phyloP scores from a whole-genome alignment of 2,888 invertebrate species.

The Hirtodrosophila confusa region DNA sequence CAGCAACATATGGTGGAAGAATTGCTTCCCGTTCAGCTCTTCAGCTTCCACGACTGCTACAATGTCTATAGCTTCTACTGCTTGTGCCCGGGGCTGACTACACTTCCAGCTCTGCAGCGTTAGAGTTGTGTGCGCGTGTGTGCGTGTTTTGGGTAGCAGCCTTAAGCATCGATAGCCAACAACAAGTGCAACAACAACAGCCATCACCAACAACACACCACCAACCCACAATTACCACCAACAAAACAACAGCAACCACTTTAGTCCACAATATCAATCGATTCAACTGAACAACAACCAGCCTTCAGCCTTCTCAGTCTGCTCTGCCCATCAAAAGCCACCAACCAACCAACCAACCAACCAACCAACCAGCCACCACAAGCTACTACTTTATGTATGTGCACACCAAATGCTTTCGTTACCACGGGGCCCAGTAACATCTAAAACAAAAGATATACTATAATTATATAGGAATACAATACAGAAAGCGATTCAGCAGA shows the following conservation, averaged over 20 bases:
- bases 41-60: neutral
- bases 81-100: no score
- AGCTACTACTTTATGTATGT: constrained; percentile 14
- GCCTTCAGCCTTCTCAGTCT: constrained; percentile 55
- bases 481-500: neutral
- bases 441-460: neutral
- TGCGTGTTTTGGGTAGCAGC: neutral
- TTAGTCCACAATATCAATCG: constrained; percentile 15
- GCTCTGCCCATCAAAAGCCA: constrained; percentile 60
- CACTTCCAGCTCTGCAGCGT: neutral
- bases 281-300: constrained; percentile 27
- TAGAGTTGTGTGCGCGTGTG: constrained; percentile 5
- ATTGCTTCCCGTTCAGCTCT: constrained; percentile 1
- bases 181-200: constrained; percentile 16
- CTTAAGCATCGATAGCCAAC: constrained; percentile 13
- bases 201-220: constrained; percentile 18
- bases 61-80: neutral
- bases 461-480: no score
- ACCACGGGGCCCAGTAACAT: constrained; percentile 7
- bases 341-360: constrained; percentile 20
- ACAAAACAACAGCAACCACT: constrained; percentile 11
- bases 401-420: no score
- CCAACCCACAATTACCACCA: constrained; percentile 9
- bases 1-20: neutral
- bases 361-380: constrained; percentile 19